Evolutionary conservation across 92 coral and sea anemone genomes (phyloP), one percentile per base, ranked within the genome.

Genomic region (Chrysogorgia sp.): DNA sequence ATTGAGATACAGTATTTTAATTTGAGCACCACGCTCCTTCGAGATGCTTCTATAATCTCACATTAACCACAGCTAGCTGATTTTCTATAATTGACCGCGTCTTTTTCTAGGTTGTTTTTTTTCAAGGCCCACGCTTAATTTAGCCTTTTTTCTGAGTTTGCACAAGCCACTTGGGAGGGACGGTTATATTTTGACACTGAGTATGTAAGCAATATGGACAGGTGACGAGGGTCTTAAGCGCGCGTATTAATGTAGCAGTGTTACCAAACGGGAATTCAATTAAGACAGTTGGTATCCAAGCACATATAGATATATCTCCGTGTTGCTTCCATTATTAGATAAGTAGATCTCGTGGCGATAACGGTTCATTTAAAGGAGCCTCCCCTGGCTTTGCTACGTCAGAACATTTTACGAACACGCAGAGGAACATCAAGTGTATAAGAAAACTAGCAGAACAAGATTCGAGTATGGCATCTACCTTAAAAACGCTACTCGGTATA

Each of bases 251-350:
- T 47, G 53, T 47, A 47, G n/a, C 53, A 15, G 7, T 15, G 15
- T 47, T 2, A n/a, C 14, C 2, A 12, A n/a, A 47, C 53, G n/a
- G 15, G n/a, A 47, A 47, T 47, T 47, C 31, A 65, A 65, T 65
- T 65, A 65, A 65, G 52, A 65, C 72, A 33, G 33, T 63, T 6
- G 0, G 48, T 65, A 65, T 24, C 10, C 48, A 45, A 65, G 55
- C 72, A 37, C 72, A 32, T 1, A 10, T 59, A n/a, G n/a, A 47
- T 50, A n/a, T 65, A 65, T 65, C 72, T 65, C 0, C 71, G 53
- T 28, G 20, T 53, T 65, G 72, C 29, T 65, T 65, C 53, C 23
- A 10, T 30, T 6, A 65, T 65, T 53, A 65, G 72, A 40, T 65
- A 53, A 7, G 28, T 26, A 64, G 71, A 65, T 65, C 37, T 30